phyloP scores from a whole-genome alignment of 2,113 vertebrate species.

The Bufo bufo region DNA sequence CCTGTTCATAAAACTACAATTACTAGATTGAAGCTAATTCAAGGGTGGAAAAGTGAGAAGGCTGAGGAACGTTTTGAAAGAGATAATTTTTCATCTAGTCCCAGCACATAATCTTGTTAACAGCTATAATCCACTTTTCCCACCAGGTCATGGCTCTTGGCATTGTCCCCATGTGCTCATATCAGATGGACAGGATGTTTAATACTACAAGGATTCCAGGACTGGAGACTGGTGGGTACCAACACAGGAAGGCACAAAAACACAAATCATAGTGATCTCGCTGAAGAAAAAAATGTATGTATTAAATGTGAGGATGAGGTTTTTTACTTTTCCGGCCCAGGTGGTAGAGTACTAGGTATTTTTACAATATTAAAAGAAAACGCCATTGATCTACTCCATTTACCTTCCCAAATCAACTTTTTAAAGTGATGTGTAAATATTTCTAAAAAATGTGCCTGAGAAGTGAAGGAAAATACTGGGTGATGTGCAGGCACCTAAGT shows the following conservation, averaged over 20 bases:
- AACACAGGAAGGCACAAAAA: not conserved
- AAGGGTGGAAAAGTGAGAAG: not conserved
- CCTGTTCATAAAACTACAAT: not conserved
- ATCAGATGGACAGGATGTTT: constrained; percentile 93
- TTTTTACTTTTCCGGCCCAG: not conserved
- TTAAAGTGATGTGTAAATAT: not conserved
- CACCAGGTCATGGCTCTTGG: constrained; percentile 84
- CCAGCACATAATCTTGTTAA: not conserved
- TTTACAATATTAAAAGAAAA: not conserved
- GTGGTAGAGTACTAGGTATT: too few relatives aligned
- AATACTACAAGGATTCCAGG: constrained; percentile 93
- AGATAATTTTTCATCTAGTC: not conserved
- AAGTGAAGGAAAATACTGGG: not conserved
- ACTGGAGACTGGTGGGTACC: constrained; percentile 79
- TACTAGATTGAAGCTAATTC: not conserved
- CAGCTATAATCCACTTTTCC: not conserved
- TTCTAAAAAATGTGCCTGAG: not conserved
- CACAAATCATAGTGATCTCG: not conserved
- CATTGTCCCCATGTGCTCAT: constrained; percentile 91
- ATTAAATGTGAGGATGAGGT: not conserved
- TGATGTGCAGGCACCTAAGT: not conserved
- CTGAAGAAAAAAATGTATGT: not conserved
- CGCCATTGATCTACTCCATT: not conserved
- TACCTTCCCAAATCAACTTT: not conserved
- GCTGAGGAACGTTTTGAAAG: not conserved